A percentile compares a stretch with the other conserved stretches of the same genome.
Conservation (phyloP, 2,888 invertebrate genomes). For the Rhingia campestris region DNA sequence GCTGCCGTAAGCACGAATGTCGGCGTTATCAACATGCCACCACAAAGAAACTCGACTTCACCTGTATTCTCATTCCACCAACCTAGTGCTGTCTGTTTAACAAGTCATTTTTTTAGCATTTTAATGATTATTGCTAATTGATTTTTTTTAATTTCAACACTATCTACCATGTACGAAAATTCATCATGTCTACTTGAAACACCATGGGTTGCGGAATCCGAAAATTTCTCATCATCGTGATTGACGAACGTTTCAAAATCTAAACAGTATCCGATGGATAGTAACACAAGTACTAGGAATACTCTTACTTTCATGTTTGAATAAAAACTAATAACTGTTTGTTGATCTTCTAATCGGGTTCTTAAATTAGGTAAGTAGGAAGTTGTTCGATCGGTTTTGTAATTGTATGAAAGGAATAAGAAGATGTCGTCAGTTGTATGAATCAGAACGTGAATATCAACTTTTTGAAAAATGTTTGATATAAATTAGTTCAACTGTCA, state of each 20-base stretch:
- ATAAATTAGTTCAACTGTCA: not conserved
- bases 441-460: slow-evolving; percentile 5
- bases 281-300: slow-evolving; percentile 15
- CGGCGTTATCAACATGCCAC: slow-evolving; percentile 51
- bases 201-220: slow-evolving; percentile 55
- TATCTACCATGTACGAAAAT: slow-evolving; percentile 54
- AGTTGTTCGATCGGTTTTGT: slow-evolving; percentile 43
- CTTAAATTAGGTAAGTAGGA: not conserved
- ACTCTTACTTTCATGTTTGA: slow-evolving; percentile 45
- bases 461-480: not conserved
- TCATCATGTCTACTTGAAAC: slow-evolving; percentile 39
- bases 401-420: slow-evolving; percentile 16
- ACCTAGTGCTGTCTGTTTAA: slow-evolving; percentile 52
- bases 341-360: slow-evolving; percentile 16
- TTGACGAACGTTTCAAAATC: slow-evolving; percentile 16
- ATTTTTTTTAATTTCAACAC: not conserved
- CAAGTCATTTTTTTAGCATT: not conserved
- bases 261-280: slow-evolving; percentile 10
- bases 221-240: slow-evolving; percentile 23
- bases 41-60: slow-evolving; percentile 51
- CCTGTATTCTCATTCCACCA: slow-evolving; percentile 39
- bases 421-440: not conserved
- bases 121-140: not conserved
- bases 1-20: slow-evolving; percentile 63
- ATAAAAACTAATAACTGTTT: slow-evolving; percentile 31